Percentiles rank a stretch among this genome's conserved stretches.
phyloP scores from a whole-genome alignment of 2,888 invertebrate species.

The Smittia sp. region DNA sequence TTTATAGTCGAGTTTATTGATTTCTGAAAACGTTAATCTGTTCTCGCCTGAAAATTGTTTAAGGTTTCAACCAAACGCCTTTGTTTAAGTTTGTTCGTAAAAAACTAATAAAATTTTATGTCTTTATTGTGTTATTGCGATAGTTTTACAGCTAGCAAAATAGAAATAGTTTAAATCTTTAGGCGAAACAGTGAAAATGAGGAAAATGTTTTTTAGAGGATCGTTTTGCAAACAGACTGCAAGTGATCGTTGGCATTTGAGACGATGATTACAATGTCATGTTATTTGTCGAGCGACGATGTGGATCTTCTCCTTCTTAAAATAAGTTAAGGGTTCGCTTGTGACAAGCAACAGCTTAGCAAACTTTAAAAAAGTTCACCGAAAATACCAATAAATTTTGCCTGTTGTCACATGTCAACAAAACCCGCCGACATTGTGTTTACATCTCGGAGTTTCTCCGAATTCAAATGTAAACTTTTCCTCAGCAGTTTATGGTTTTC shows the following conservation, averaged over 20 bases:
- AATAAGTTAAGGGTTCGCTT: too few relatives aligned
- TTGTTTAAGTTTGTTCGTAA: background rate
- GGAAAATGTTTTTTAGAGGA: background rate
- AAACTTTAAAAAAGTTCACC: too few relatives aligned
- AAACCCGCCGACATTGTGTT: background rate
- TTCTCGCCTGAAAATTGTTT: background rate
- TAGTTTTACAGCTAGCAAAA: background rate
- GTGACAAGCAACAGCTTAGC: too few relatives aligned
- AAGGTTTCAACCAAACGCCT: background rate
- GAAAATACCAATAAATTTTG: background rate
- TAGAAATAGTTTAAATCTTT: background rate
- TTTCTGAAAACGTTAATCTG: too few relatives aligned
- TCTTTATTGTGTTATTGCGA: slow-evolving; percentile 1
- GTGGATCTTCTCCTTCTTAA: too few relatives aligned
- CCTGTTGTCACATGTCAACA: background rate
- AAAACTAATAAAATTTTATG: slow-evolving; percentile 12
- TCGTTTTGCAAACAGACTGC: too few relatives aligned
- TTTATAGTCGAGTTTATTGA: too few relatives aligned
- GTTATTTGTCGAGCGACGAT: too few relatives aligned
- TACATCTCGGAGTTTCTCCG: background rate
- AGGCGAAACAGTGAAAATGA: background rate
- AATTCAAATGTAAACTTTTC: too few relatives aligned
- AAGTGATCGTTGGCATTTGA: too few relatives aligned
- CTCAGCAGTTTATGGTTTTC: background rate
- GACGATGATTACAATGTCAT: too few relatives aligned